phyloP scores from a whole-genome alignment of 2,797 vertebrate genomes.

The Pseudomugil gertrudae region DNA sequence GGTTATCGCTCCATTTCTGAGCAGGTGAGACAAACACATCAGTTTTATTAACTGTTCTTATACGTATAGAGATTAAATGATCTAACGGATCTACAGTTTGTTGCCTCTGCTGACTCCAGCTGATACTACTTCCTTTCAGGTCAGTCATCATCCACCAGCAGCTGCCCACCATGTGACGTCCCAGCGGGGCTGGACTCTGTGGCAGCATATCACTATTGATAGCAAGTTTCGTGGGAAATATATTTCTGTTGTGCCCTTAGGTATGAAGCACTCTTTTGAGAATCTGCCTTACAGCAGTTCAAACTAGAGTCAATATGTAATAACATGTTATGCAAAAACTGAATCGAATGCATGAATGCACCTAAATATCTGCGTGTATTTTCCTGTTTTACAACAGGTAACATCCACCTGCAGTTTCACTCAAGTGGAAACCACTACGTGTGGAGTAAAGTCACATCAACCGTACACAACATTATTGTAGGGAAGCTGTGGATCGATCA shows the following conservation, averaged over 20 bases:
- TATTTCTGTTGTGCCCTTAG: slow-evolving; percentile 94
- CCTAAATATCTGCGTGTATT: neutral
- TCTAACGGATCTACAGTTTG: neutral
- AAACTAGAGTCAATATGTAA: slow-evolving; percentile 1
- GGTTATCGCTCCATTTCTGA: slow-evolving; percentile 95
- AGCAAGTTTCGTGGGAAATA: slow-evolving; percentile 99
- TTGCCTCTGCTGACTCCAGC: slow-evolving; percentile 26
- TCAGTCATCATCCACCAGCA: slow-evolving; percentile 94
- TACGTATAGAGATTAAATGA: slow-evolving; percentile 7
- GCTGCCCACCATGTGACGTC: slow-evolving; percentile 92
- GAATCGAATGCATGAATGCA: slow-evolving; percentile 2
- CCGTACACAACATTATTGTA: slow-evolving; percentile 96
- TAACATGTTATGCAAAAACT: neutral
- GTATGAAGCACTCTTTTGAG: slow-evolving; percentile 70
- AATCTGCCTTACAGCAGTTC: neutral
- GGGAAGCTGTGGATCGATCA: slow-evolving; percentile 98
- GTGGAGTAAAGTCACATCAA: slow-evolving; percentile 97
- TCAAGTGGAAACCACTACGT: slow-evolving; percentile 91
- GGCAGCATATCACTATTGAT: slow-evolving; percentile 96
- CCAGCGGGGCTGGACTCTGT: slow-evolving; percentile 90
- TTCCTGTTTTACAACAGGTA: slow-evolving; percentile 76
- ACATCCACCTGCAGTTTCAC: slow-evolving; percentile 93
- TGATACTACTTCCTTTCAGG: slow-evolving; percentile 75
- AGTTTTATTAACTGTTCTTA: neutral
- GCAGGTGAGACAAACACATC: slow-evolving; percentile 79